Evolutionary conservation across 2,113 vertebrate species (phyloP).

Genomic region (Marmota flaviventris): DNA sequence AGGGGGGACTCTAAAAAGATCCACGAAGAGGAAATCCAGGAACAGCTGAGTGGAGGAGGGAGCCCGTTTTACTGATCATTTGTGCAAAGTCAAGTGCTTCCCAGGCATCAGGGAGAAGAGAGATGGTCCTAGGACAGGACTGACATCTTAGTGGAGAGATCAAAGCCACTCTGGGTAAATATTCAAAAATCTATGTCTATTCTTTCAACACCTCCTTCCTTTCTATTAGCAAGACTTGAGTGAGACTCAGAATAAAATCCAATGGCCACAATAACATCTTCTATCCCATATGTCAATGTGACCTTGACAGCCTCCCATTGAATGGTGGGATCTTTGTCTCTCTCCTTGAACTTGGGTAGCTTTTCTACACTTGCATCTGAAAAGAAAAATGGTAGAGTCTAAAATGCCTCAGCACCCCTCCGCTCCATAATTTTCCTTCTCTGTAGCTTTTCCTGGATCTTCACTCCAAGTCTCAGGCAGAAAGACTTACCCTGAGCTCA

Average conservation of each 20-base stretch:
- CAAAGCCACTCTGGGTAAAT: neutral
- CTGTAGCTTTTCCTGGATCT: neutral
- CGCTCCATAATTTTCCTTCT: neutral
- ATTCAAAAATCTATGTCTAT: neutral
- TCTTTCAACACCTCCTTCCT: constrained; percentile 5
- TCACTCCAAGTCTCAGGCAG: neutral
- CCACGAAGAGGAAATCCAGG: neutral
- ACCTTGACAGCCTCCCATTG: neutral
- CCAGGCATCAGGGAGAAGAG: neutral
- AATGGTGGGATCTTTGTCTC: neutral
- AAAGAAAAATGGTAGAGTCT: neutral
- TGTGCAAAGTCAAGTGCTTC: neutral
- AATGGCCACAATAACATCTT: neutral
- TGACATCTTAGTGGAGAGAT: neutral
- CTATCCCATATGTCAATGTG: neutral
- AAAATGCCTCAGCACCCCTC: neutral
- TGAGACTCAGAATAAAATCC: neutral
- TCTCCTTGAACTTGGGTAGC: neutral
- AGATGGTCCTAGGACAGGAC: neutral
- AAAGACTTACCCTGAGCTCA: neutral
- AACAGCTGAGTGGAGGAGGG: neutral
- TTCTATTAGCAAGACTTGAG: neutral
- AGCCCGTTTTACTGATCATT: neutral
- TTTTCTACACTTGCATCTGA: neutral
- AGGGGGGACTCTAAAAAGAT: neutral